Percentiles rank a stretch among this genome's conserved stretches.
These are phyloP conservation scores for Xenopus laevis DNA, from an alignment of 2,113 vertebrate species.

Conservation along the genomic window DNA sequence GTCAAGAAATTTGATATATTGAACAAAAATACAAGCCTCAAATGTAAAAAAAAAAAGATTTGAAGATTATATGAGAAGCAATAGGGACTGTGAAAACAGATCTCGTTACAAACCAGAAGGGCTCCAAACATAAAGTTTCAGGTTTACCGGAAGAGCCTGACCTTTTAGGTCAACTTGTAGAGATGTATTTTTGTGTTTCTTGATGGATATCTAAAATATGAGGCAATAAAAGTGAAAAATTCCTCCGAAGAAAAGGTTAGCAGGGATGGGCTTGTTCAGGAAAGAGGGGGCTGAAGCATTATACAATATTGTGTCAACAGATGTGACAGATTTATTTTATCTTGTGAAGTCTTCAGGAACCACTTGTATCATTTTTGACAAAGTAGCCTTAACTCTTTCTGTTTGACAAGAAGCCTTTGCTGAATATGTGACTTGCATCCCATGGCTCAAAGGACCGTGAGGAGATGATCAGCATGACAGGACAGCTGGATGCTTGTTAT, in stretches of 20 bases:
- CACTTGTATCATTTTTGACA: constrained; percentile 11
- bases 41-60: constrained; percentile 19
- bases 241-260: constrained; percentile 13
- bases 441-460: neutral
- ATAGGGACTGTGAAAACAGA: constrained; percentile 3
- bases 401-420: neutral
- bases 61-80: constrained; percentile 6
- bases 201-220: constrained; percentile 23
- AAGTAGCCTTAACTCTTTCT: constrained; percentile 25
- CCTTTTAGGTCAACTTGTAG: constrained; percentile 19
- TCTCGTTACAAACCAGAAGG: neutral
- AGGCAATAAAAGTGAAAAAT: constrained; percentile 25
- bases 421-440: neutral
- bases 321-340: constrained; percentile 20
- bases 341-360: constrained; percentile 15
- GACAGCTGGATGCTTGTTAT: neutral
- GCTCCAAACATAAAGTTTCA: constrained; percentile 11
- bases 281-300: neutral
- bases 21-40: constrained; percentile 25
- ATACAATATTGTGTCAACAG: constrained; percentile 11
- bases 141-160: neutral
- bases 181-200: constrained; percentile 13
- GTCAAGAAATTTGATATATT: constrained; percentile 34
- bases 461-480: neutral
- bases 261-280: constrained; percentile 4